Conservation (phyloP, 2,888 invertebrate species). For the Heliconius ethilla region DNA sequence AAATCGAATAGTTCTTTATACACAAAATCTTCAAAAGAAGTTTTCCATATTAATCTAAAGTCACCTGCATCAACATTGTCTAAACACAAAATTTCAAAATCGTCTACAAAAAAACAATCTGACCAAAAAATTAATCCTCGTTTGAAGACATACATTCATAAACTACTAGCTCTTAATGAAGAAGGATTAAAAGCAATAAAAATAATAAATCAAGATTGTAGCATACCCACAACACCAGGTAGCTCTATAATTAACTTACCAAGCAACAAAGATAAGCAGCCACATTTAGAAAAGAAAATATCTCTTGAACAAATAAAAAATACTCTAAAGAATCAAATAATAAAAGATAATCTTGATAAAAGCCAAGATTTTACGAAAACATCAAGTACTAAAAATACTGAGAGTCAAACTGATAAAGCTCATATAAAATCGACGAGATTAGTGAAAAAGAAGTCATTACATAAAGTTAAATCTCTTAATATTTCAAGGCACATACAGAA, state of each 20-base stretch:
- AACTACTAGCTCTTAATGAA: slow-evolving; percentile 66
- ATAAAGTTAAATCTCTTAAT: slow-evolving; percentile 74
- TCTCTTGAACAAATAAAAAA: slow-evolving; percentile 69
- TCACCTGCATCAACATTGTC: slow-evolving; percentile 5
- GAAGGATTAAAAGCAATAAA: slow-evolving; percentile 69
- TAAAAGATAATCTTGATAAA: slow-evolving; percentile 30
- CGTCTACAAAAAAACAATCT: slow-evolving; percentile 26
- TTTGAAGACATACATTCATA: slow-evolving; percentile 70
- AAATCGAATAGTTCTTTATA: slow-evolving; percentile 26
- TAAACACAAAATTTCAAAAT: slow-evolving; percentile 23
- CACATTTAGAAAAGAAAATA: slow-evolving; percentile 57
- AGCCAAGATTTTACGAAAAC: slow-evolving; percentile 2
- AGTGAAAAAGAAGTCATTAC: slow-evolving; percentile 57
- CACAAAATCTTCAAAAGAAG: slow-evolving; percentile 31
- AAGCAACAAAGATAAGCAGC: slow-evolving; percentile 56
- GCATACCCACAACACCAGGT: slow-evolving; percentile 72
- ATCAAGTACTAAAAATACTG: slow-evolving; percentile 37
- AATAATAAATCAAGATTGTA: slow-evolving; percentile 73
- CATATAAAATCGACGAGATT: slow-evolving; percentile 41
- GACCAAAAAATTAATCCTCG: slow-evolving; percentile 59
- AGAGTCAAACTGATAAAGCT: slow-evolving; percentile 40
- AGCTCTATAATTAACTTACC: slow-evolving; percentile 73
- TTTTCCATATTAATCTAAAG: not conserved
- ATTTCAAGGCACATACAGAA: slow-evolving; percentile 64
- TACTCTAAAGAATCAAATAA: slow-evolving; percentile 59